Conservation (phyloP, 1,140 invertebrate species). For the Triops cancriformis region DNA sequence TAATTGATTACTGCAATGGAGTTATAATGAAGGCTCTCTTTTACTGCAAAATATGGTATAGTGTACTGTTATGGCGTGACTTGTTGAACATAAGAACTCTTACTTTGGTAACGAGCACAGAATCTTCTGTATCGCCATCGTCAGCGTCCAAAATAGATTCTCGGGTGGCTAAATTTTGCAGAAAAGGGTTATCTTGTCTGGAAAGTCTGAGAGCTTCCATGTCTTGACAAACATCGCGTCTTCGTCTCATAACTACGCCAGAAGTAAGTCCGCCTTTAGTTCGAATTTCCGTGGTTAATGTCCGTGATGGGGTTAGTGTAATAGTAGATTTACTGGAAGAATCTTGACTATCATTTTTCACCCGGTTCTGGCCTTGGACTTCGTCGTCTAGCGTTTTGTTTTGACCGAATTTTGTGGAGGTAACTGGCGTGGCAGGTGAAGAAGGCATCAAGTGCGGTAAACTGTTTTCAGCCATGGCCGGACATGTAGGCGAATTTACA, state of each 20-base stretch:
- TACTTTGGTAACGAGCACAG: slow-evolving; percentile 64
- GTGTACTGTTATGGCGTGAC: too few species aligned
- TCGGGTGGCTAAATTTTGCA: slow-evolving; percentile 65
- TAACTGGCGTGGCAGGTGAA: neutral
- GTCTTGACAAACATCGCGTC: slow-evolving; percentile 62
- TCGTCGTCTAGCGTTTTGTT: neutral
- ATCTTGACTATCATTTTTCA: neutral
- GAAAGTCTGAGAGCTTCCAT: slow-evolving; percentile 69
- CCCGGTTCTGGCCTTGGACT: neutral
- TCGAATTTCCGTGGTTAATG: neutral
- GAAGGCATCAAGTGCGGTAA: neutral
- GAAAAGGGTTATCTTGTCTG: slow-evolving; percentile 70
- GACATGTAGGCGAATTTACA: slow-evolving; percentile 2
- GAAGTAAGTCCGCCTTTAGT: neutral
- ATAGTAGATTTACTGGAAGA: neutral
- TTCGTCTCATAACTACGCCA: neutral
- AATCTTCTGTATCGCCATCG: slow-evolving; percentile 63
- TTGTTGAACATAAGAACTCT: slow-evolving; percentile 1
- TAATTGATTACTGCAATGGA: too few species aligned
- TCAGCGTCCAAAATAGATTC: slow-evolving; percentile 64
- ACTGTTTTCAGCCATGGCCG: neutral
- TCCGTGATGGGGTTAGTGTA: neutral
- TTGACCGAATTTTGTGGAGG: neutral
- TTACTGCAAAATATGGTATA: too few species aligned
- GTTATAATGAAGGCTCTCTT: too few species aligned